Evolutionary conservation across 2,888 invertebrate species (phyloP).

Genomic region (Orthosia incerta): DNA sequence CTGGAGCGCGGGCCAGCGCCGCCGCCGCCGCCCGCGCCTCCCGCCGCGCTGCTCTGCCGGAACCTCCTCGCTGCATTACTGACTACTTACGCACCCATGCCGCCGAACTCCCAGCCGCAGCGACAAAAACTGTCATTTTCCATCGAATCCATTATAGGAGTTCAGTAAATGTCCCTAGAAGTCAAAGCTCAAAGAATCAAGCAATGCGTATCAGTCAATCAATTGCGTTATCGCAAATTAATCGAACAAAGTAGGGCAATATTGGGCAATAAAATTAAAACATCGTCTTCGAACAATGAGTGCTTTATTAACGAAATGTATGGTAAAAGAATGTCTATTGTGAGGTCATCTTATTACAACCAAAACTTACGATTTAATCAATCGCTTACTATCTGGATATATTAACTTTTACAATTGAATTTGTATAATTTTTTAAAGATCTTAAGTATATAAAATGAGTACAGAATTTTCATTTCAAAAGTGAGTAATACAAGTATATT

Average conservation of each 20-base stretch:
- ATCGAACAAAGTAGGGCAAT: background rate
- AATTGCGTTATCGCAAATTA: background rate
- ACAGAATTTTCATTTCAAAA: conserved; percentile 72
- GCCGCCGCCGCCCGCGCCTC: conserved; percentile 66
- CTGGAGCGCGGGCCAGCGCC: conserved; percentile 89
- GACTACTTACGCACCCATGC: conserved; percentile 81
- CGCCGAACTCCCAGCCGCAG: conserved; percentile 72
- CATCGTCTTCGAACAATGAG: conserved; percentile 85
- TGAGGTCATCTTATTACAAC: conserved; percentile 85
- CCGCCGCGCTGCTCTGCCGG: conserved; percentile 87
- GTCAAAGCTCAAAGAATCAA: background rate
- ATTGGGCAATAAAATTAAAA: conserved; percentile 35
- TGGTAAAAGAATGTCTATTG: conserved; percentile 86
- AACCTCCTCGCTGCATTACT: conserved; percentile 86
- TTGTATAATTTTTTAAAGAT: conserved; percentile 53
- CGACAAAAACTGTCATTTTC: conserved; percentile 91
- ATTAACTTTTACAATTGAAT: conserved; percentile 61
- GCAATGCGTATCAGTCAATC: background rate
- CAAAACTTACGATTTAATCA: conserved; percentile 76
- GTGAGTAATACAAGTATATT: conserved; percentile 70
- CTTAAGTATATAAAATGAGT: conserved; percentile 78
- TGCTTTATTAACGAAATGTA: conserved; percentile 91
- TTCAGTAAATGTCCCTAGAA: conserved; percentile 77
- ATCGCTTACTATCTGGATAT: conserved; percentile 64
- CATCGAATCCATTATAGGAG: conserved; percentile 94